Percentiles rank a stretch among this genome's conserved stretches.
These are phyloP conservation scores for Odobenus rosmarus DNA, from an alignment of 2,113 vertebrate species.

Conservation along the genomic window DNA sequence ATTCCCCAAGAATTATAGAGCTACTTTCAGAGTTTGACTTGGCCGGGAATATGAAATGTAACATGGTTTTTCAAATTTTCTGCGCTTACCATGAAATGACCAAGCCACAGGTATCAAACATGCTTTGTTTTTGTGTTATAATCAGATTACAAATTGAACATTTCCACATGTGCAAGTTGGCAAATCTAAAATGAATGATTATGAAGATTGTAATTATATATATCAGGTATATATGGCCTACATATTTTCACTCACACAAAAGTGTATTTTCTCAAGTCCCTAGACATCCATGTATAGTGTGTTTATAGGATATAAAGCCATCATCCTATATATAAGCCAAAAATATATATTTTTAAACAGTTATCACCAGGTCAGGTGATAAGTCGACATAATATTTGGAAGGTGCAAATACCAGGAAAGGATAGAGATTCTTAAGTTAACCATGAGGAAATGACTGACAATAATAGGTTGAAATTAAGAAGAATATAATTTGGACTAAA, in stretches of 20 bases:
- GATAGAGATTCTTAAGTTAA: slow-evolving; percentile 73
- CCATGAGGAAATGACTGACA: slow-evolving; percentile 76
- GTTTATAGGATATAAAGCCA: slow-evolving; percentile 80
- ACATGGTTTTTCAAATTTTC: slow-evolving; percentile 84
- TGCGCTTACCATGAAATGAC: slow-evolving; percentile 84
- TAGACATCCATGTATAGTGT: slow-evolving; percentile 56
- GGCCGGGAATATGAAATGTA: slow-evolving; percentile 84
- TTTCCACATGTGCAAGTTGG: slow-evolving; percentile 88
- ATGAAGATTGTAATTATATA: slow-evolving; percentile 70
- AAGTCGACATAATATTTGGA: slow-evolving; percentile 79
- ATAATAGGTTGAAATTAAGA: slow-evolving; percentile 78
- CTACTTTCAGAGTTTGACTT: slow-evolving; percentile 87
- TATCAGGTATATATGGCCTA: slow-evolving; percentile 60
- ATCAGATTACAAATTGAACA: slow-evolving; percentile 89
- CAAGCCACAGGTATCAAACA: slow-evolving; percentile 88
- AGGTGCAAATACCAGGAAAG: slow-evolving; percentile 77
- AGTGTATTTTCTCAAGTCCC: slow-evolving; percentile 66
- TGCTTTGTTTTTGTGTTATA: slow-evolving; percentile 86
- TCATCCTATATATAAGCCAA: slow-evolving; percentile 67
- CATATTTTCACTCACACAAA: slow-evolving; percentile 67
- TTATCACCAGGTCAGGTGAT: slow-evolving; percentile 76
- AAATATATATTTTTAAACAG: slow-evolving; percentile 68
- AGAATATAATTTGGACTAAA: slow-evolving; percentile 76
- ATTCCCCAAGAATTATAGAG: slow-evolving; percentile 86
- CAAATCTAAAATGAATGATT: slow-evolving; percentile 82